Conservation (phyloP, 2,888 invertebrate species). For the Drosophila meridionalis region DNA sequence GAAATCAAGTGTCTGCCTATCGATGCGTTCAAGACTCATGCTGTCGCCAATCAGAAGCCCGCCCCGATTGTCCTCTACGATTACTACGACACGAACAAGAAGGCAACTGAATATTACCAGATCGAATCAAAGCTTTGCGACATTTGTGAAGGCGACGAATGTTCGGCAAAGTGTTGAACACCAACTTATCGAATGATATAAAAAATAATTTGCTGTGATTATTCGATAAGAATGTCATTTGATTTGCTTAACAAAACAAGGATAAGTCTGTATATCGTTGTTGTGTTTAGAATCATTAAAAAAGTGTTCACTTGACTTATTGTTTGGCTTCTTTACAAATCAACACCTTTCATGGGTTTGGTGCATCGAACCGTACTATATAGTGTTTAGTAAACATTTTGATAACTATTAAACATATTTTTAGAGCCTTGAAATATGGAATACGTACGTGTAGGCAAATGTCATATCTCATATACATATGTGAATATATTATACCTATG, state of each 20-base stretch:
- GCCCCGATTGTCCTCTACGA: slow-evolving; percentile 94
- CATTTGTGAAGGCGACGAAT: slow-evolving; percentile 63
- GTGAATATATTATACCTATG: too few relatives aligned
- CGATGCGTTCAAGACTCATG: slow-evolving; percentile 92
- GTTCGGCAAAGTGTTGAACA: slow-evolving; percentile 51
- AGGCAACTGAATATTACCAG: slow-evolving; percentile 79
- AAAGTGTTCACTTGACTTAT: too few relatives aligned
- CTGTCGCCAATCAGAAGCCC: slow-evolving; percentile 94
- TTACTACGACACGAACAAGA: slow-evolving; percentile 92
- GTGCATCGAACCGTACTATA: too few relatives aligned
- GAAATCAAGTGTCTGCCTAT: slow-evolving; percentile 92
- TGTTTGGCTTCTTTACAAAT: too few relatives aligned
- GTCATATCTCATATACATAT: too few relatives aligned
- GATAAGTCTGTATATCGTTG: too few relatives aligned
- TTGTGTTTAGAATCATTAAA: too few relatives aligned
- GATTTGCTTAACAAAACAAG: not conserved
- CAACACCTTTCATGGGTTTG: too few relatives aligned
- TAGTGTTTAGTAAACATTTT: too few relatives aligned
- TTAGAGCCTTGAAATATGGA: too few relatives aligned
- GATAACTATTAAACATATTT: too few relatives aligned
- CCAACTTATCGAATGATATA: not conserved
- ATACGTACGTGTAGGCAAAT: too few relatives aligned
- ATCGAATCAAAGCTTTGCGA: slow-evolving; percentile 81
- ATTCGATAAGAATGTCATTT: not conserved
- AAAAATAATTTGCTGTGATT: not conserved